A percentile compares a stretch with the other conserved stretches of the same genome.
phyloP scores from a whole-genome alignment of 1,140 invertebrate genomes.

The Psilanteris sp. region DNA sequence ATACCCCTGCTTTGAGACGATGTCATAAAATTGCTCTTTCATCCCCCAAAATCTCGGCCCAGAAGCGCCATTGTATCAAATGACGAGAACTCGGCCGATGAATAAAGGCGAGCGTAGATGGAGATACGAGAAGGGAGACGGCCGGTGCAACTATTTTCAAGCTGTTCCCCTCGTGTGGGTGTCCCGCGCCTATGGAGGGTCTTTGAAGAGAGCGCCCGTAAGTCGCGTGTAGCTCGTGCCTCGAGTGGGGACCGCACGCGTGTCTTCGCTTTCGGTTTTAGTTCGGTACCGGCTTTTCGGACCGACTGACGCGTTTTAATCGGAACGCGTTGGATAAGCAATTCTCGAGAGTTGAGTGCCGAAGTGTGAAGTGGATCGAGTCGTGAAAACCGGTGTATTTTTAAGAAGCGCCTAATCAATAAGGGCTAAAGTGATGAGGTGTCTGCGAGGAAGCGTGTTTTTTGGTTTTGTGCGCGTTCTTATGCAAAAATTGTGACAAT shows the following conservation, averaged over 20 bases:
- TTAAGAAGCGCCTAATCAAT: slow-evolving; percentile 13
- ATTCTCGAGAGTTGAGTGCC: neutral
- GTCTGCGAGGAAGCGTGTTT: slow-evolving; percentile 17
- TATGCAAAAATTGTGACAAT: too few relatives aligned
- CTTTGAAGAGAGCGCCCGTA: slow-evolving; percentile 57
- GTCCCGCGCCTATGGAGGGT: slow-evolving; percentile 60
- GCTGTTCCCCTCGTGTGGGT: slow-evolving; percentile 61
- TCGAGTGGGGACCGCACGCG: slow-evolving; percentile 69
- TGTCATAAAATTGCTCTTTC: slow-evolving; percentile 4
- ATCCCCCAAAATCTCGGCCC: slow-evolving; percentile 26
- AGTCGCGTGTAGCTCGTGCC: slow-evolving; percentile 62
- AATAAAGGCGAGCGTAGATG: slow-evolving; percentile 31
- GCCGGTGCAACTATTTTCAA: slow-evolving; percentile 62
- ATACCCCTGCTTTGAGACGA: neutral
- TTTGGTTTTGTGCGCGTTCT: slow-evolving; percentile 7
- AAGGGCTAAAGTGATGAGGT: slow-evolving; percentile 15
- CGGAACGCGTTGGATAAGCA: slow-evolving; percentile 13
- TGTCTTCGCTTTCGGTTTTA: slow-evolving; percentile 71
- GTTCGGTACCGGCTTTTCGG: slow-evolving; percentile 61
- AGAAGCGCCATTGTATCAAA: slow-evolving; percentile 36
- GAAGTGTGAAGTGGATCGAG: slow-evolving; percentile 25
- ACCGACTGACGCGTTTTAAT: slow-evolving; percentile 59
- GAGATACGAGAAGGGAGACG: slow-evolving; percentile 28
- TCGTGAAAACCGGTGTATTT: slow-evolving; percentile 14
- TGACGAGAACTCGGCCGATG: slow-evolving; percentile 35